Conservation (phyloP, 1,140 invertebrate genomes). For the Caenorhabditis briggsae region DNA sequence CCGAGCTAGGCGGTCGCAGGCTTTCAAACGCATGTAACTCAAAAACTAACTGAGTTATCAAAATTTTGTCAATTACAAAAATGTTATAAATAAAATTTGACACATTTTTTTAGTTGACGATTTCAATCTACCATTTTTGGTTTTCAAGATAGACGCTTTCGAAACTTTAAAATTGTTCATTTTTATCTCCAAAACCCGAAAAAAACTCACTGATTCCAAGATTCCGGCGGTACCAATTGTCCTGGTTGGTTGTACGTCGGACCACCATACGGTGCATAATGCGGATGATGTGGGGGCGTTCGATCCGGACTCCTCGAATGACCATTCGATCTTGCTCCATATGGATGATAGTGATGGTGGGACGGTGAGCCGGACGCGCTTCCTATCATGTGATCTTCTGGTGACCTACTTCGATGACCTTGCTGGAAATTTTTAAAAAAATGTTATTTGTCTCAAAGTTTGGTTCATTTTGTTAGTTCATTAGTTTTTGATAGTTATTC, state of each 20-base stretch:
- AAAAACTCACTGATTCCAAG: conserved; percentile 57
- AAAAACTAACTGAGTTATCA: too few relatives aligned
- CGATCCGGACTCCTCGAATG: conserved; percentile 41
- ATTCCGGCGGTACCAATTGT: conserved; percentile 38
- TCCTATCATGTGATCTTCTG: conserved; percentile 41
- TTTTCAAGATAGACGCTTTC: too few relatives aligned
- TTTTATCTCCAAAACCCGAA: background rate
- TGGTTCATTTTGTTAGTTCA: background rate
- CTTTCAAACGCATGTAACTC: too few relatives aligned
- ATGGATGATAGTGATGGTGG: conserved; percentile 57
- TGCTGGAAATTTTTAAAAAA: background rate
- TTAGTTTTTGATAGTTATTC: too few relatives aligned
- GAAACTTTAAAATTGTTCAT: too few relatives aligned
- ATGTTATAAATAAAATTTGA: too few relatives aligned
- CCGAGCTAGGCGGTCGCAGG: too few relatives aligned
- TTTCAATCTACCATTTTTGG: too few relatives aligned
- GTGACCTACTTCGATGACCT: conserved; percentile 29
- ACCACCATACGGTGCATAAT: conserved; percentile 39
- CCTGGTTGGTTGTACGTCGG: conserved; percentile 23
- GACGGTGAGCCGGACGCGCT: conserved; percentile 35
- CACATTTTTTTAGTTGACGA: too few relatives aligned
- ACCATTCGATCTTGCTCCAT: conserved; percentile 18
- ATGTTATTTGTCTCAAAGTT: background rate
- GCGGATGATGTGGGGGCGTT: conserved; percentile 35
- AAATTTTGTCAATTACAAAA: too few relatives aligned